Evolutionary conservation across 2,113 vertebrate species (phyloP).

Genomic region (Etheostoma spectabile): DNA sequence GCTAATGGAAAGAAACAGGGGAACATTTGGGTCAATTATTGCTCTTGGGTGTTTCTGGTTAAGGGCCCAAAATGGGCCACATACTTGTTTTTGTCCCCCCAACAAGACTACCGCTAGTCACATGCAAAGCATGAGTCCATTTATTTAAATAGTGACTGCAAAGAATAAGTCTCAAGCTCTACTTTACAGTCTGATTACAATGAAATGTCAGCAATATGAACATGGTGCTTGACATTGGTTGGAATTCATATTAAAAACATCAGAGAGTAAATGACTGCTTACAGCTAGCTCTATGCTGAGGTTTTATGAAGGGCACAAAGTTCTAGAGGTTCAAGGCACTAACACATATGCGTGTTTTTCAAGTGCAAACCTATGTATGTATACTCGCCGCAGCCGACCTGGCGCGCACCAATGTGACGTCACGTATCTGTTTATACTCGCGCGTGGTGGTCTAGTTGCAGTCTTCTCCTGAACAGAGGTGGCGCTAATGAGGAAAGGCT

Average conservation of each 20-base stretch:
- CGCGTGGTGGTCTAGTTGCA: too few species aligned
- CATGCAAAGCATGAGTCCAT: background rate
- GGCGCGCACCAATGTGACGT: too few species aligned
- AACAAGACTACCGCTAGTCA: background rate
- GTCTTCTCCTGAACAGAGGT: too few species aligned
- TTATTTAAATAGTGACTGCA: background rate
- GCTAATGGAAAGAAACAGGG: background rate
- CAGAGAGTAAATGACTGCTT: background rate
- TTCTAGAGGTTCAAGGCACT: background rate
- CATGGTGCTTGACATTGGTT: background rate
- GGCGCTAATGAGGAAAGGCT: too few species aligned
- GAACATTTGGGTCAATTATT: slow-evolving; percentile 15
- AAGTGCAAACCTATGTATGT: background rate
- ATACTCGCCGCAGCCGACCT: too few species aligned
- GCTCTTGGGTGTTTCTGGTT: slow-evolving; percentile 2
- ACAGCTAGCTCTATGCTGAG: background rate
- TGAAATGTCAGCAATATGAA: background rate
- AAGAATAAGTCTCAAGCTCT: slow-evolving; percentile 6
- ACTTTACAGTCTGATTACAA: background rate
- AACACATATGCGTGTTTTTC: background rate
- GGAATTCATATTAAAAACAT: background rate
- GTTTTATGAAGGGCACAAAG: background rate
- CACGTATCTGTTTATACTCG: too few species aligned
- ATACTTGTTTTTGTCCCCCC: background rate
- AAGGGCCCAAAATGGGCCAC: slow-evolving; percentile 30